These are phyloP conservation scores for Helleia helle DNA, from an alignment of 2,888 invertebrate species.

Conservation along the genomic window DNA sequence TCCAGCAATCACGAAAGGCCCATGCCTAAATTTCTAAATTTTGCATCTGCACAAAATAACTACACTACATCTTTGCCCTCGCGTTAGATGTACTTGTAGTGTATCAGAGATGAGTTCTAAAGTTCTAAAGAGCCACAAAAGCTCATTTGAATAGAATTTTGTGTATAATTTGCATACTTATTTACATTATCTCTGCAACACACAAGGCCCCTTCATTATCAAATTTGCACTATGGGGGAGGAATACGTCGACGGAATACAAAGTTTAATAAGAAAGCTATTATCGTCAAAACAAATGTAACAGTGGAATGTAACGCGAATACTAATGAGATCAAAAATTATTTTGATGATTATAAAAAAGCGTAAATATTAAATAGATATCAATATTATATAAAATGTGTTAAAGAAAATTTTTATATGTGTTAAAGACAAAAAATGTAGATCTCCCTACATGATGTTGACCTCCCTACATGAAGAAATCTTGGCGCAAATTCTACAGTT, in stretches of 20 bases:
- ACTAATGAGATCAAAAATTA: background rate
- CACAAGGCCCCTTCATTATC: conserved; percentile 71
- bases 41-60: background rate
- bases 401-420: too few species aligned
- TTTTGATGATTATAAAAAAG: background rate
- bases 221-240: conserved; percentile 63
- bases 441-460: too few species aligned
- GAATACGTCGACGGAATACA: conserved; percentile 52
- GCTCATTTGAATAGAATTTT: conserved; percentile 68
- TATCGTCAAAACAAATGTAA: conserved; percentile 4
- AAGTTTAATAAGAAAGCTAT: conserved; percentile 32
- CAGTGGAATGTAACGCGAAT: background rate
- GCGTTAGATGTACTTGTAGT: background rate
- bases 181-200: conserved; percentile 73
- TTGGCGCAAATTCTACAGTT: too few species aligned
- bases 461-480: too few species aligned
- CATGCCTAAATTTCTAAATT: too few species aligned
- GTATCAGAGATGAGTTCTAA: conserved; percentile 22
- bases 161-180: conserved; percentile 71
- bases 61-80: background rate
- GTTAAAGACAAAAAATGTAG: too few species aligned
- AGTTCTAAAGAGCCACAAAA: conserved; percentile 65
- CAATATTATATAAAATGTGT: too few species aligned
- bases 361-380: too few species aligned
- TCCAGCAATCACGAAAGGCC: too few species aligned